Conservation (phyloP, 2,797 vertebrate genomes). For the Epinephelus malabaricus region DNA sequence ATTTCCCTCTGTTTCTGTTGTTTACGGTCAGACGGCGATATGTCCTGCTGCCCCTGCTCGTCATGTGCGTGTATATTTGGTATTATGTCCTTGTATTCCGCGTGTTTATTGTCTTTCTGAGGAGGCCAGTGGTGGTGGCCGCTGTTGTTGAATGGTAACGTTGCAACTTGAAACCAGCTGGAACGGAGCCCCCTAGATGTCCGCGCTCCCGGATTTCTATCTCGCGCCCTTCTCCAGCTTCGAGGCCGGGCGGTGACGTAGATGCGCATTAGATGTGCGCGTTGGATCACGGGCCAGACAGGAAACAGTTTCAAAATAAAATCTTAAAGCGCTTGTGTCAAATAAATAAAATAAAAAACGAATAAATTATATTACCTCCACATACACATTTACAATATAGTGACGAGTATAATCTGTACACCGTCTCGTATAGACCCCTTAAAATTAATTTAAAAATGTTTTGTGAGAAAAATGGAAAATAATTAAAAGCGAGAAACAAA, state of each 20-base stretch:
- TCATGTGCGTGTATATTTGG: constrained; percentile 38
- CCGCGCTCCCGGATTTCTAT: constrained; percentile 84
- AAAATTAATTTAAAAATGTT: not conserved
- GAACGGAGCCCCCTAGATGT: constrained; percentile 19
- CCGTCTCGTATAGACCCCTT: not conserved
- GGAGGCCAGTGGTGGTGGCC: not conserved
- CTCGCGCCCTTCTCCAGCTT: constrained; percentile 83
- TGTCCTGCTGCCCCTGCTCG: constrained; percentile 5
- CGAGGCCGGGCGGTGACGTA: constrained; percentile 74
- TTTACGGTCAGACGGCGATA: constrained; percentile 39
- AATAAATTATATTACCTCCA: too few species aligned
- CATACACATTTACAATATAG: not conserved
- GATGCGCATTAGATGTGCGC: constrained; percentile 54
- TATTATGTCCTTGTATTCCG: not conserved
- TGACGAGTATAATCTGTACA: not conserved
- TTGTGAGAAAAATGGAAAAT: too few species aligned
- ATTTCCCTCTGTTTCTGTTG: constrained; percentile 77
- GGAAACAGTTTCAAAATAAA: constrained; percentile 37
- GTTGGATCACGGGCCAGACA: rapidly evolving
- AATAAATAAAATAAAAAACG: too few species aligned
- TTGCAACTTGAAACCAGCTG: constrained; percentile 45
- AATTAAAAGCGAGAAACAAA: not conserved
- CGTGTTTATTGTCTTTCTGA: not conserved
- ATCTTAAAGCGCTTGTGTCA: too few species aligned
- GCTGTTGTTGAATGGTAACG: not conserved